These are phyloP conservation scores for Dione vanillae DNA, from an alignment of 2,888 invertebrate genomes.

Conservation along the genomic window DNA sequence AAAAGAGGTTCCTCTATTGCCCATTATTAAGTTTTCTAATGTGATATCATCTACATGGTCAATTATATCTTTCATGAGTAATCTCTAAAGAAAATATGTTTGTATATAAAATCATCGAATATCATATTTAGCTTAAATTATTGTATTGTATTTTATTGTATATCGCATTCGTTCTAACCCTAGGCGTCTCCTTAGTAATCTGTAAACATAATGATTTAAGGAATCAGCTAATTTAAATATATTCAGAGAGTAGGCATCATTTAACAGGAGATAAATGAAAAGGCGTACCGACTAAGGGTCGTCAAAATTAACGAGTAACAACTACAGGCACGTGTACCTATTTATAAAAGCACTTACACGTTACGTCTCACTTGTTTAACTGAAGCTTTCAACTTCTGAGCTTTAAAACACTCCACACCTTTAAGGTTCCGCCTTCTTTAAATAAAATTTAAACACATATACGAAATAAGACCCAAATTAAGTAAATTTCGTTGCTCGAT, in stretches of 20 bases:
- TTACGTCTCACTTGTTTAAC: conserved; percentile 49
- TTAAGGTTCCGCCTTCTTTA: conserved; percentile 45
- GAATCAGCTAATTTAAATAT: background rate
- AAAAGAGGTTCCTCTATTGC: too few relatives aligned
- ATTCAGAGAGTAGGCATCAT: conserved; percentile 45
- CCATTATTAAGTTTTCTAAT: too few relatives aligned
- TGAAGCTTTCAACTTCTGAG: conserved; percentile 50
- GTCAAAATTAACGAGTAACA: conserved; percentile 45
- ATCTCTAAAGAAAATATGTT: too few relatives aligned
- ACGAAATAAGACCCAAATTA: conserved; percentile 35
- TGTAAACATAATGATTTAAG: too few relatives aligned
- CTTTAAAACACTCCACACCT: conserved; percentile 49
- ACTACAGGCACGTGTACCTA: conserved; percentile 63
- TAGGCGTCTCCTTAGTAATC: too few relatives aligned
- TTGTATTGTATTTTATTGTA: too few relatives aligned
- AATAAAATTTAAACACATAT: conserved; percentile 39
- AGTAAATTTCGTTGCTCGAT: conserved; percentile 36
- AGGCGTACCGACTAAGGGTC: conserved; percentile 58
- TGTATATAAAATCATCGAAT: too few relatives aligned
- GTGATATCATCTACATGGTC: too few relatives aligned
- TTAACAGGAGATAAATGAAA: conserved; percentile 52
- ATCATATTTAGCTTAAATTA: too few relatives aligned
- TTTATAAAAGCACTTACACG: conserved; percentile 57
- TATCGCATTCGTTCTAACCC: too few relatives aligned
- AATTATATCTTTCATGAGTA: too few relatives aligned